Percentiles rank a stretch among this genome's conserved stretches.
Conservation (phyloP, 2,888 invertebrate genomes). For the Keiferia lycopersicella region DNA sequence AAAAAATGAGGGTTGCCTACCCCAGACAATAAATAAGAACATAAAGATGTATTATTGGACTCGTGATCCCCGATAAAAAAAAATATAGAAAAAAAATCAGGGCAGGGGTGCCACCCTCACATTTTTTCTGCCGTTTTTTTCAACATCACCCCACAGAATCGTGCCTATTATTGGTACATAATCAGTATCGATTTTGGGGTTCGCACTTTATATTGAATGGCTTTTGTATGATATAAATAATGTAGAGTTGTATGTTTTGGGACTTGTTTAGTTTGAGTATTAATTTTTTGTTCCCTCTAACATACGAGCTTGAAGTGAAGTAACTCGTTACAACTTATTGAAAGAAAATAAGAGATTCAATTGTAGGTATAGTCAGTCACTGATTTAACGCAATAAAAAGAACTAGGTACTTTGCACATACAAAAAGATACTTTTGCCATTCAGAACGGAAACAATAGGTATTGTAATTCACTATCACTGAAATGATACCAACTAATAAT, state of each 20-base stretch:
- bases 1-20: conserved; percentile 32
- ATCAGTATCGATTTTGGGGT: conserved; percentile 35
- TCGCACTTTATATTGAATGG: conserved; percentile 1
- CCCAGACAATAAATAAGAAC: conserved; percentile 35
- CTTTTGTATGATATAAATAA: background rate
- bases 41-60: conserved; percentile 31
- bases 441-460: too few species aligned
- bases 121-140: conserved; percentile 29
- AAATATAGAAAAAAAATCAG: conserved; percentile 30
- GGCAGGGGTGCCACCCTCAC: conserved; percentile 36
- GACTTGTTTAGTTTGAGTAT: background rate
- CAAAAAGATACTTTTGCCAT: too few species aligned
- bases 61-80: conserved; percentile 23
- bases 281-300: background rate
- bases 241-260: background rate
- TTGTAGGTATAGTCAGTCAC: too few species aligned
- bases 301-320: too few species aligned
- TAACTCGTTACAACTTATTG: too few species aligned
- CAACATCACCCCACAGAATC: conserved; percentile 34
- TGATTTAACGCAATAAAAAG: too few species aligned
- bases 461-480: too few species aligned
- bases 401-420: too few species aligned
- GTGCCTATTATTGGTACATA: conserved; percentile 33
- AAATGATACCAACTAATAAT: too few species aligned
- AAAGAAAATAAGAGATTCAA: too few species aligned